Base-by-base conservation (phyloP, 2,888 invertebrate genomes). In the Agrenia bidenticulata region DNA sequence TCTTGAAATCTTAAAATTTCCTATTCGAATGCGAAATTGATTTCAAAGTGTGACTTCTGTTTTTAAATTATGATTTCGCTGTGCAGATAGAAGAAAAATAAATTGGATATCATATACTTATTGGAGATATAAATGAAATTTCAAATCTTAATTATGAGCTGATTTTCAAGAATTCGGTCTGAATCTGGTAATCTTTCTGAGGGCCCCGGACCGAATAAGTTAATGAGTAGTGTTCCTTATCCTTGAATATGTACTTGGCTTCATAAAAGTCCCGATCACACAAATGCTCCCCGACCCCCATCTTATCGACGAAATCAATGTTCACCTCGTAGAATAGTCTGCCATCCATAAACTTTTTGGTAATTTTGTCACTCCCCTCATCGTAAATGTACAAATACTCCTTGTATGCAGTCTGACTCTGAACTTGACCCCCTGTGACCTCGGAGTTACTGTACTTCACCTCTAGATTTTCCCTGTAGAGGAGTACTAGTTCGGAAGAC, bases 331-430 rank as follows among this genome's bases (percentile, higher is more conserved):
- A 59, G 24, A 59, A 59, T 2, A 39, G 27, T 26, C 59, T 2
- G 32, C 11, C 32, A n/a, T 59, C 59, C 24, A 26, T 26, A n/a
- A 59, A 59, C 17, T 59, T 26, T 19, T 59, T 59, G 9, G 27
- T 45, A 11, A 59, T 59, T n/a, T 24, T 23, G 26, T 59, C 59
- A 17, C 26, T 42, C 15, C 9, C 13, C 7, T 21, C 23, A 39
- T 59, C 45, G 49, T 59, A 59, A 13, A 45, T n/a, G 21, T 59
- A 59, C 4, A 59, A 2, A 27, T 59, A 59, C n/a, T 59, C 59
- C 49, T 59, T 32, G 39, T 59, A 26, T 2, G 59, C 59, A 1
- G 59, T 45, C 15, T 39, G 5, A 2, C 51, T 49, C 24, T 13
- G 24, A 5, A 24, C 15, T 21, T 26, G 26, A n/a, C 32, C 27